phyloP scores from a whole-genome alignment of 2,797 vertebrate genomes.

The Propithecus deckenii region DNA sequence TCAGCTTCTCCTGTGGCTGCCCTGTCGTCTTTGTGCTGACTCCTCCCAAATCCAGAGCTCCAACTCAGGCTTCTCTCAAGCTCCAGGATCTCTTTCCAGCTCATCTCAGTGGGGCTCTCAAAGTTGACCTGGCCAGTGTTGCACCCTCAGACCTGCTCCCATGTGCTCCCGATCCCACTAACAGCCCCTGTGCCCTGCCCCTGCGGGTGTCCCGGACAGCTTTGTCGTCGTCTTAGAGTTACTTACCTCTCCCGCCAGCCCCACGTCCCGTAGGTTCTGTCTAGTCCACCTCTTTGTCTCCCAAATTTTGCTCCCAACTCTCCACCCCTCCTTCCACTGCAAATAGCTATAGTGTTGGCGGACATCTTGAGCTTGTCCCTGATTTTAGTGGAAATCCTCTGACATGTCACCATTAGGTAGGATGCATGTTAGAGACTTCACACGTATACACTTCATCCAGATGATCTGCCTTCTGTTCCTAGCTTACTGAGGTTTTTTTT shows the following conservation, averaged over 20 bases:
- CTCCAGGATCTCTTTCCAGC: neutral
- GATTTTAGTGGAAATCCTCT: neutral
- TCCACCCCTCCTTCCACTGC: neutral
- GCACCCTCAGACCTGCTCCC: neutral
- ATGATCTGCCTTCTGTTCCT: neutral
- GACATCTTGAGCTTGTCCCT: neutral
- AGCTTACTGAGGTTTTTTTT: neutral
- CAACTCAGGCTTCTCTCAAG: neutral
- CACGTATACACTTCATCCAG: neutral
- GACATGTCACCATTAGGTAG: neutral
- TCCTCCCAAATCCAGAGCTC: neutral
- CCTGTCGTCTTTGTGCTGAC: neutral
- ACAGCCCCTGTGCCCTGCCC: rapidly evolving
- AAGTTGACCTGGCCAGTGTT: neutral
- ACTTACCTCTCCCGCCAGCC: neutral
- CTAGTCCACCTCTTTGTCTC: neutral
- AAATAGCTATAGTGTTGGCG: neutral
- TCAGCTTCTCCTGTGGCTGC: neutral
- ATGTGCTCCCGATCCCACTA: neutral
- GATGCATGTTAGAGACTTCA: neutral
- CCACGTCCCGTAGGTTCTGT: neutral
- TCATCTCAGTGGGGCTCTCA: neutral
- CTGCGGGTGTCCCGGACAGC: too few species aligned
- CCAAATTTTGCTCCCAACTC: neutral
- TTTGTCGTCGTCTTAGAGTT: too few species aligned